Percentiles rank a stretch among this genome's conserved stretches.
These are phyloP conservation scores for Lasioglossum albipes DNA, from an alignment of 1,140 invertebrate species.

Conservation along the genomic window DNA sequence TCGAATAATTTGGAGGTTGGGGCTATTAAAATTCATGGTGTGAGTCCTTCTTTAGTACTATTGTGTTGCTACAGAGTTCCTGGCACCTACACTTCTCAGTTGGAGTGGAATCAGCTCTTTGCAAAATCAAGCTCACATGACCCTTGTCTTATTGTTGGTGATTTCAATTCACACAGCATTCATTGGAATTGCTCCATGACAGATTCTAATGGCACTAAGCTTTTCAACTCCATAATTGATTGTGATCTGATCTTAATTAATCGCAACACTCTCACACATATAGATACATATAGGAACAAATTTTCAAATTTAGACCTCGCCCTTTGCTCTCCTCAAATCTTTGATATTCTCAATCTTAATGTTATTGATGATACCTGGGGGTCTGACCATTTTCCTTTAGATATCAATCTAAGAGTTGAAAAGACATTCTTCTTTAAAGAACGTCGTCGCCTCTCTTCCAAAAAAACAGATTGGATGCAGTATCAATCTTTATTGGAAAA, in stretches of 20 bases:
- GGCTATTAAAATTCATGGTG: background rate
- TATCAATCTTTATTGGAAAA: too few relatives aligned
- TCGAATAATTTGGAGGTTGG: background rate
- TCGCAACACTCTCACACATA: background rate
- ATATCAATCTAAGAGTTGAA: background rate
- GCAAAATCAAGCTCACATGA: too few relatives aligned
- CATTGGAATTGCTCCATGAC: background rate
- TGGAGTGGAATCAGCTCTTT: background rate
- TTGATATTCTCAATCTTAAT: too few relatives aligned
- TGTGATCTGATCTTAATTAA: background rate
- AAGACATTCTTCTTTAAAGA: background rate
- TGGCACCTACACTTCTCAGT: background rate
- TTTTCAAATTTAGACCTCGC: too few relatives aligned
- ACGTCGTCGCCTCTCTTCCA: too few relatives aligned
- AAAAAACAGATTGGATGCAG: too few relatives aligned
- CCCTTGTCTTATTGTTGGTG: too few relatives aligned
- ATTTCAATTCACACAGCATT: too few relatives aligned
- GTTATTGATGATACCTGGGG: too few relatives aligned
- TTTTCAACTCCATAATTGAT: background rate
- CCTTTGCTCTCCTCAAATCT: too few relatives aligned
- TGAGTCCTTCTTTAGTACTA: background rate
- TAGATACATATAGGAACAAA: background rate
- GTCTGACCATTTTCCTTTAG: background rate
- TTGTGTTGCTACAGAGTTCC: background rate
- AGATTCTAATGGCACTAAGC: background rate